These are phyloP conservation scores for Eciton burchellii DNA, from an alignment of 1,140 invertebrate genomes.

Conservation along the genomic window DNA sequence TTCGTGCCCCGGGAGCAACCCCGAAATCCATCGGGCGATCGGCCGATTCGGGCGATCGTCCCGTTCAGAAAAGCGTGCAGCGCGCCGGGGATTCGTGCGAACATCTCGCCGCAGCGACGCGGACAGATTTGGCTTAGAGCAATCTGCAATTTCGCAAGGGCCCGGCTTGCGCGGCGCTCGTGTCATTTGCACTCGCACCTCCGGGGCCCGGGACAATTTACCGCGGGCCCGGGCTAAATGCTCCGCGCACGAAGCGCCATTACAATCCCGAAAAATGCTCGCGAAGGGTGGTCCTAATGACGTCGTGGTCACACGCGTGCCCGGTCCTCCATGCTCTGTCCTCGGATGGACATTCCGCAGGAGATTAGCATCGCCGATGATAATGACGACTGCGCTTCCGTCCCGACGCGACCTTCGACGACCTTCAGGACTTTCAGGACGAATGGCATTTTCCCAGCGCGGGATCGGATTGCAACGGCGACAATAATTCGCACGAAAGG, in stretches of 20 bases:
- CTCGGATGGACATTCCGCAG: too few species aligned
- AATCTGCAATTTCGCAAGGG: slow-evolving; percentile 67
- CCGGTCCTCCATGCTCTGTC: too few species aligned
- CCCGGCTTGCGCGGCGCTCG: slow-evolving; percentile 49
- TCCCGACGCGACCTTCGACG: too few species aligned
- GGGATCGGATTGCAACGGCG: too few species aligned
- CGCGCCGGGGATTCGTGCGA: slow-evolving; percentile 32
- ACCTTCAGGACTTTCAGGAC: too few species aligned
- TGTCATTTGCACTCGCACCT: slow-evolving; percentile 62
- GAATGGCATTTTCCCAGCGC: too few species aligned
- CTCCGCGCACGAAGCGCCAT: slow-evolving; percentile 72
- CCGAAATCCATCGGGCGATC: not conserved
- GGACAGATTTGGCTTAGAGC: slow-evolving; percentile 64
- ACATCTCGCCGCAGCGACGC: slow-evolving; percentile 40
- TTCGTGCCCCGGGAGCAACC: not conserved
- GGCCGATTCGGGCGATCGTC: too few species aligned
- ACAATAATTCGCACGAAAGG: too few species aligned
- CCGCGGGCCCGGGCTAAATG: slow-evolving; percentile 66
- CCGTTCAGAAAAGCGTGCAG: slow-evolving; percentile 7
- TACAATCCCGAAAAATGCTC: slow-evolving; percentile 63
- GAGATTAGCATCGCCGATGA: too few species aligned
- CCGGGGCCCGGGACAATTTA: slow-evolving; percentile 58
- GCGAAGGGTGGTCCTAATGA: slow-evolving; percentile 73
- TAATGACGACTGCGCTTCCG: slow-evolving; percentile 4
- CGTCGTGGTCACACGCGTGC: slow-evolving; percentile 66